Conservation (phyloP, 2,797 vertebrate species). For the Onychomys torridus region DNA sequence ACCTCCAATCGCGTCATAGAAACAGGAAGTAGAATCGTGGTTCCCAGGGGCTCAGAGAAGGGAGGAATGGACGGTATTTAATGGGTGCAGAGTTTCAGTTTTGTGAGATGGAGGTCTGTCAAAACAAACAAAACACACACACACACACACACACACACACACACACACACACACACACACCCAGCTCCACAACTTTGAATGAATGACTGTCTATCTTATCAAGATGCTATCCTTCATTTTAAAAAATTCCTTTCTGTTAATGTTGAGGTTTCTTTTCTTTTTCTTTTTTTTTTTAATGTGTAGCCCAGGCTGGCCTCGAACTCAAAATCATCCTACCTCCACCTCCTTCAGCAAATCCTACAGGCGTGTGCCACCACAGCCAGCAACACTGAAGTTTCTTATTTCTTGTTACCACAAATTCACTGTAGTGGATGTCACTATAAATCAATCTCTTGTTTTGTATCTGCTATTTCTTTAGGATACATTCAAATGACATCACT, state of each 20-base stretch:
- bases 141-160: no score
- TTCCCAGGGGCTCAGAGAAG: background rate
- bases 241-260: background rate
- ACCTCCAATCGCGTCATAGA: background rate
- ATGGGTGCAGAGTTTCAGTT: background rate
- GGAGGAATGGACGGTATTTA: background rate
- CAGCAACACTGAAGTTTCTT: no score
- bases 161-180: no score
- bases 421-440: background rate
- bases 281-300: no score
- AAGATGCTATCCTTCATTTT: background rate
- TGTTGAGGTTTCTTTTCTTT: background rate
- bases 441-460: background rate
- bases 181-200: background rate
- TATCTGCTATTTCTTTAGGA: conserved; percentile 40
- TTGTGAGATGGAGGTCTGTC: background rate
- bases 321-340: no score
- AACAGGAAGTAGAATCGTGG: background rate
- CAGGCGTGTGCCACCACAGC: no score
- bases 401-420: conserved; percentile 38
- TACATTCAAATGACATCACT: background rate
- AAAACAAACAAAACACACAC: background rate
- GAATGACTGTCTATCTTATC: background rate
- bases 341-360: no score
- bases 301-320: no score